A percentile compares a stretch with the other conserved stretches of the same genome.
These are phyloP conservation scores for Merluccius polli DNA, from an alignment of 2,797 vertebrate species.

Conservation along the genomic window DNA sequence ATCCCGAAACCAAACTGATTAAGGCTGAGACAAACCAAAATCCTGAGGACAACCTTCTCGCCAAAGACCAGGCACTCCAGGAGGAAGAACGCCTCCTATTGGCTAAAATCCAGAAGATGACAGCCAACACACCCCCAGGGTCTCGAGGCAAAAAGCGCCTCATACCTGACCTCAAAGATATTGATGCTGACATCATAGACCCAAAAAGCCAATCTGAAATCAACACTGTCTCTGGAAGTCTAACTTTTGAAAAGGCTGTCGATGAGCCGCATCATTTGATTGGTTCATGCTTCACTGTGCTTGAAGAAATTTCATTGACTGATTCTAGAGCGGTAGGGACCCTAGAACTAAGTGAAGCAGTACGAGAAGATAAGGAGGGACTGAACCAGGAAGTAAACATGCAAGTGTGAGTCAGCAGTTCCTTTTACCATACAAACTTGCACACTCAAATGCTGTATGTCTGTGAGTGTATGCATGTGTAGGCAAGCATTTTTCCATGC, in stretches of 20 bases:
- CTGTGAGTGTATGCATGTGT: constrained; percentile 12
- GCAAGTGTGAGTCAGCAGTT: constrained; percentile 66
- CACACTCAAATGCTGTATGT: constrained; percentile 7
- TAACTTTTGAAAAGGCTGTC: not conserved
- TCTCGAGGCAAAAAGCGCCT: constrained; percentile 60
- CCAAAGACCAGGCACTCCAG: constrained; percentile 45
- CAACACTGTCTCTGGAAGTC: not conserved
- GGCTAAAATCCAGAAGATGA: constrained; percentile 63
- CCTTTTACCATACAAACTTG: not conserved
- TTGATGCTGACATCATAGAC: constrained; percentile 40
- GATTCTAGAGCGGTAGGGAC: constrained; percentile 31
- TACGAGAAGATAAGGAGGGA: constrained; percentile 24
- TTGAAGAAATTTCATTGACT: constrained; percentile 45
- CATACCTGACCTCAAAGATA: constrained; percentile 53
- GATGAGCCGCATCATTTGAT: constrained; percentile 10
- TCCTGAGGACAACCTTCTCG: constrained; percentile 2
- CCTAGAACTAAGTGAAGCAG: constrained; percentile 17
- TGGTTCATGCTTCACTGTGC: constrained; percentile 10
- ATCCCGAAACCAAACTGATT: not conserved
- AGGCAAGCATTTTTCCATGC: not conserved
- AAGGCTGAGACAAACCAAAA: not conserved
- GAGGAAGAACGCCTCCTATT: constrained; percentile 65
- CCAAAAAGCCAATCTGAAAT: constrained; percentile 7
- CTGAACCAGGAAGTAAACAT: constrained; percentile 27
- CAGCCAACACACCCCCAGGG: constrained; percentile 40